These are phyloP conservation scores for Vireo griseus DNA, from an alignment of 2,797 vertebrate genomes.

Conservation along the genomic window DNA sequence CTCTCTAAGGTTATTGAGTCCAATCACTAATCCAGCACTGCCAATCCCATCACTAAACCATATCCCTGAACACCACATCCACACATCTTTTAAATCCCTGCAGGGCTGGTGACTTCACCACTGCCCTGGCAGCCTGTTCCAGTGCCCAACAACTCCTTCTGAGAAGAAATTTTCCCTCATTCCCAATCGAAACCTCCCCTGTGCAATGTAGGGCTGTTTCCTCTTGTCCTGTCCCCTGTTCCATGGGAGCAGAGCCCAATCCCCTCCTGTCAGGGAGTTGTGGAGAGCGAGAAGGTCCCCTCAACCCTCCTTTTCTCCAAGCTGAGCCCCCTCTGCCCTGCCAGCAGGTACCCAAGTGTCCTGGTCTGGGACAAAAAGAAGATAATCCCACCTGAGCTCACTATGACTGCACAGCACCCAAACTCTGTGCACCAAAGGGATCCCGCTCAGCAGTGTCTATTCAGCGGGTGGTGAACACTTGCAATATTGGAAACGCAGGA, in stretches of 20 bases:
- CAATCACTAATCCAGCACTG: background rate
- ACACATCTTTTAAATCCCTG: background rate
- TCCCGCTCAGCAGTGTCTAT: accelerated
- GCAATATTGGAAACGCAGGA: background rate
- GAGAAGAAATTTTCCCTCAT: background rate
- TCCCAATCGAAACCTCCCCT: background rate
- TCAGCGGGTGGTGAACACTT: background rate
- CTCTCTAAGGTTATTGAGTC: background rate
- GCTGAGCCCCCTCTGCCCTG: background rate
- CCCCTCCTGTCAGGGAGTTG: background rate
- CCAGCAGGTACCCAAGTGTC: background rate
- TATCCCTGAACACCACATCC: background rate
- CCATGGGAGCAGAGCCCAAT: background rate
- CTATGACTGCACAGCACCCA: background rate
- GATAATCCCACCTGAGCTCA: background rate
- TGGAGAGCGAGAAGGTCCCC: background rate
- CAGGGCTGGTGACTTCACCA: background rate
- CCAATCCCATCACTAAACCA: background rate
- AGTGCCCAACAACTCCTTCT: background rate
- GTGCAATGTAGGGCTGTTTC: background rate
- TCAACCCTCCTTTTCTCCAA: background rate
- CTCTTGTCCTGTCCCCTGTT: background rate
- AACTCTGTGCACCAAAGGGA: background rate
- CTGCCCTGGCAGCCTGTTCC: background rate
- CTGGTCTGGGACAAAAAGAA: background rate